These are phyloP conservation scores for Oenanthe oenanthe DNA, from an alignment of 2,113 vertebrate genomes.

Conservation along the genomic window DNA sequence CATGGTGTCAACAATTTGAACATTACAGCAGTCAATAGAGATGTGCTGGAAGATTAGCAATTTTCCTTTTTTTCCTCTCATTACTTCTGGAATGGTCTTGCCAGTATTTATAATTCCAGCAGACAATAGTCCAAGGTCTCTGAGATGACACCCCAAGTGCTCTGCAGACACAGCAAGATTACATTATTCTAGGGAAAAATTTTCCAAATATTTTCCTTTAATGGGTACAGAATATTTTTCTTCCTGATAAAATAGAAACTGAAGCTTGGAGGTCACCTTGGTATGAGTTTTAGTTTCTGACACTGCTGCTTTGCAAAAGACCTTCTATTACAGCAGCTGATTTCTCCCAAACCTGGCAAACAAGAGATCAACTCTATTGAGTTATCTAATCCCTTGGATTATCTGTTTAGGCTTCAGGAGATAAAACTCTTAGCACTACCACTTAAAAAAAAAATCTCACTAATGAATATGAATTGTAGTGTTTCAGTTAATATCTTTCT, in stretches of 20 bases:
- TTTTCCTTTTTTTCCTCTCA: not conserved
- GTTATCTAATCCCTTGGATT: not conserved
- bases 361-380: rapidly evolving
- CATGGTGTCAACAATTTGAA: not conserved
- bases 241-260: not conserved
- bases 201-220: not conserved
- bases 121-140: not conserved
- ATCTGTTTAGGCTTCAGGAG: not conserved
- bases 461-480: not conserved
- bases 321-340: not conserved
- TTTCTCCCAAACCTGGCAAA: not conserved
- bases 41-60: not conserved
- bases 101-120: not conserved
- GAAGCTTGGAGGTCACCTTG: not conserved
- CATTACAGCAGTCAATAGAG: not conserved
- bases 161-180: not conserved
- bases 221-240: not conserved
- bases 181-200: not conserved
- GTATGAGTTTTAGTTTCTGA: not conserved
- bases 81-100: not conserved
- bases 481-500: not conserved
- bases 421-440: not conserved
- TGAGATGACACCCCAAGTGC: not conserved
- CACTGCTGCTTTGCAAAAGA: not conserved
- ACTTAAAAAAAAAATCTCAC: not conserved